Evolutionary conservation across 2,797 vertebrate species (phyloP), one percentile per base, ranked within the genome.

Genomic region (Hapalemur alaotrensis): DNA sequence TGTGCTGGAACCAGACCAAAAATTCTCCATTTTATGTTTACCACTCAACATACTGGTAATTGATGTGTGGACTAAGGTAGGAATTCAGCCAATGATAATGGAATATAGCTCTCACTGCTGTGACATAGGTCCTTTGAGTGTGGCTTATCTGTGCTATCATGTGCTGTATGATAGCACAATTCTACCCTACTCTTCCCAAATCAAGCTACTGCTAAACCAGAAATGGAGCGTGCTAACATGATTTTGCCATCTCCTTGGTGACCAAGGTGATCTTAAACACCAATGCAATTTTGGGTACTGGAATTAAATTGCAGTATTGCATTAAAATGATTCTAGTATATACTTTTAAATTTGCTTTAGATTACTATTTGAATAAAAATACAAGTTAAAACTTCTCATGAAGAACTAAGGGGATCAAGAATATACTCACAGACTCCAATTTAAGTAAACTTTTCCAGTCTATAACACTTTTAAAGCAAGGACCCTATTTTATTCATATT

Each of bases 321-420:
- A 15, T 93, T 87, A 83, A 91, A 93, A 65, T 72, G 18, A 91
- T 38, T 69, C 43, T 57, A 69, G 63, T 28, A 5, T 67, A 54
- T 22, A 50, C 76, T 61, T 92, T 90, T 57, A 17, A 84, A 69
- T 95, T 93, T 84, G 54, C 5, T 91, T 59, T 72, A 59, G 59
- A 63, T 79, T 87, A 54, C 32, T 84, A 50, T 72, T 38, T 28
- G 14, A 87, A 81, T 52, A 25, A 90, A 89, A 92, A 83, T 75
- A 17, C 10, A 91, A 75, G 59, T 79, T 84, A 69, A 76, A 84
- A 73, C 11, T 73, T 90, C 35, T 95, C 4, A 15, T 22, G 17
- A 95, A 93, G 35, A 87, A 89, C 22, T 57, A 54, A 80, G 32
- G 61, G 41, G 87, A 87, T 67, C 70, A 82, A 89, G 22, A 81